These are phyloP conservation scores for Nezara viridula DNA, from an alignment of 2,888 invertebrate genomes.

Conservation along the genomic window DNA sequence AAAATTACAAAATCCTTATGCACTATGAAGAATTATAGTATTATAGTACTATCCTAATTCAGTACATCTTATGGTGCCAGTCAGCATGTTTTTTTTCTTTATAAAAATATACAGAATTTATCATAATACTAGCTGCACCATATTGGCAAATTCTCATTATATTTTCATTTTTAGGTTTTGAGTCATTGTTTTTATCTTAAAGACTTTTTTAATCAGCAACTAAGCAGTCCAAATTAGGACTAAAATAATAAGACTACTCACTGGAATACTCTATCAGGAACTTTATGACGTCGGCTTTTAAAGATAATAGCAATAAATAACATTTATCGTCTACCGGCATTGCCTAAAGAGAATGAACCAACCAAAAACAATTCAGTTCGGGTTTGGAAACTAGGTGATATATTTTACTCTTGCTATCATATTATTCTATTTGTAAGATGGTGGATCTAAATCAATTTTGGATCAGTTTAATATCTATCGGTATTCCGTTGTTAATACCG, in stretches of 20 bases:
- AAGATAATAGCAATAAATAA: slow-evolving; percentile 30
- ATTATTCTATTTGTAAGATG: background rate
- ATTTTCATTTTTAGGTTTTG: background rate
- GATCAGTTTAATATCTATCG: background rate
- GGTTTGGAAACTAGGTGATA: background rate
- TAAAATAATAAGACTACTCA: background rate
- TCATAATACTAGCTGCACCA: background rate
- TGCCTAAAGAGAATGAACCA: background rate
- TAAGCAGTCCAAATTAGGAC: background rate
- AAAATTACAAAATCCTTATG: too few relatives aligned
- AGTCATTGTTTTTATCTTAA: slow-evolving; percentile 3
- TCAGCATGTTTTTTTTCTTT: background rate
- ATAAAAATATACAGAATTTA: background rate
- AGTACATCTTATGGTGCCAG: too few relatives aligned
- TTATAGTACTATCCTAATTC: background rate
- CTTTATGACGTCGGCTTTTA: background rate
- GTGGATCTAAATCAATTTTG: background rate
- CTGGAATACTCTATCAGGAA: background rate
- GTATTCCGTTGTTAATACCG: background rate
- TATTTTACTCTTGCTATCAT: background rate
- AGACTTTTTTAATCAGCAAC: background rate
- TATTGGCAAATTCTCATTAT: background rate
- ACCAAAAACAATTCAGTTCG: background rate
- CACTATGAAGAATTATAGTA: too few relatives aligned
- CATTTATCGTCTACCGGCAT: background rate